Conservation (phyloP, 2,797 vertebrate species). For the Acanthurus tractus region DNA sequence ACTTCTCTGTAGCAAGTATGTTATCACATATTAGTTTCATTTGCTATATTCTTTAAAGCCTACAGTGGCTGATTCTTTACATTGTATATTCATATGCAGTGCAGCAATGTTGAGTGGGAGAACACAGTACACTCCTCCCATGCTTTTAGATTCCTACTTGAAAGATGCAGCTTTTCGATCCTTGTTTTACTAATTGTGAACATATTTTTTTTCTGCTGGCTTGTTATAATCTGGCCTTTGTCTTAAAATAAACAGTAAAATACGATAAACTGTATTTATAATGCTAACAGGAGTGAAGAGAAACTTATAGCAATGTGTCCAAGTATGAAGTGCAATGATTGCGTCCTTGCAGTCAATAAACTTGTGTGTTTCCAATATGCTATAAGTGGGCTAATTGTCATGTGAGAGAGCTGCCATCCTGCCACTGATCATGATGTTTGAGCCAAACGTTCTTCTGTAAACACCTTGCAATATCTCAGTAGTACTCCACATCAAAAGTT, state of each 20-base stretch:
- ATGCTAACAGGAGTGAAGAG: background rate
- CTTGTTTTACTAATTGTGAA: background rate
- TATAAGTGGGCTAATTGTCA: too few species aligned
- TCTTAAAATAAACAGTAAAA: constrained; percentile 2
- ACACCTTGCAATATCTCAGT: too few species aligned
- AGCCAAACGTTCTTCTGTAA: too few species aligned
- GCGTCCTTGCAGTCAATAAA: too few species aligned
- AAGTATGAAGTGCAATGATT: background rate
- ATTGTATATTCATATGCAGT: background rate
- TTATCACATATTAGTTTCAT: constrained; percentile 30
- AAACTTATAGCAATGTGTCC: background rate
- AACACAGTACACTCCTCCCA: background rate
- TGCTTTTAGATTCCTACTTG: background rate
- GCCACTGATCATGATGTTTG: too few species aligned
- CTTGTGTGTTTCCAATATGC: too few species aligned
- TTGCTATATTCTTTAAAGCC: too few species aligned
- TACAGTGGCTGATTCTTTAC: background rate
- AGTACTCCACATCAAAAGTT: too few species aligned
- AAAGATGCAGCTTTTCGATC: constrained; percentile 1
- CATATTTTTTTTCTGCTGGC: background rate
- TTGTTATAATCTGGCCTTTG: background rate
- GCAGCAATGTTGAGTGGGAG: background rate
- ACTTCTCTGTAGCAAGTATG: constrained; percentile 99
- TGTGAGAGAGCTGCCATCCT: too few species aligned
- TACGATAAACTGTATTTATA: background rate